Conservation (phyloP, 2,113 vertebrate species). For the Indri indri region DNA sequence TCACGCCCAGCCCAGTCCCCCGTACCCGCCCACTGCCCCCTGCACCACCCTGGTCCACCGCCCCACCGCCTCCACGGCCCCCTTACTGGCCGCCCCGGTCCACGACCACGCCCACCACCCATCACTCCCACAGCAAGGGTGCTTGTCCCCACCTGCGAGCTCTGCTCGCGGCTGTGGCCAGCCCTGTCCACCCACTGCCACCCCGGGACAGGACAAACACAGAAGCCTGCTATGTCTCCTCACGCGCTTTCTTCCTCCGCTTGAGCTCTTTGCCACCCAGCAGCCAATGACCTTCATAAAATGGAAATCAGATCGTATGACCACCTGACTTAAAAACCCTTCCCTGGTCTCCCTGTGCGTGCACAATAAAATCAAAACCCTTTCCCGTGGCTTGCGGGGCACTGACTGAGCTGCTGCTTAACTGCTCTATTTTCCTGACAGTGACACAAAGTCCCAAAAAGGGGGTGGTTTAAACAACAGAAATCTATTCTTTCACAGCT, state of each 20-base stretch:
- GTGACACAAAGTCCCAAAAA: neutral
- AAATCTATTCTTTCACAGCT: neutral
- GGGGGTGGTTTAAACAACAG: neutral
- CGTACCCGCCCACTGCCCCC: too few species aligned
- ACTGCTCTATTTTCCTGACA: neutral
- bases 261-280: neutral
- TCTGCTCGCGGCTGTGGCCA: neutral
- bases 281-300: neutral
- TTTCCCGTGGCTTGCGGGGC: too few species aligned
- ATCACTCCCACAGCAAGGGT: rapidly evolving
- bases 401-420: neutral
- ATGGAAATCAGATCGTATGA: neutral
- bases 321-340: too few species aligned
- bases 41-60: rapidly evolving
- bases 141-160: neutral
- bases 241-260: neutral
- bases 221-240: neutral
- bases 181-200: too few species aligned
- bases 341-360: rapidly evolving
- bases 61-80: too few species aligned
- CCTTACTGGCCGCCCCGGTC: neutral
- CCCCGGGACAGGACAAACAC: neutral
- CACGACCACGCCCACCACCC: neutral
- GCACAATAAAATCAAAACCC: neutral
- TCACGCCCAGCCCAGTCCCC: neutral